Evolutionary conservation across 1,140 invertebrate genomes (phyloP).

Genomic region (Drosophila willistoni): DNA sequence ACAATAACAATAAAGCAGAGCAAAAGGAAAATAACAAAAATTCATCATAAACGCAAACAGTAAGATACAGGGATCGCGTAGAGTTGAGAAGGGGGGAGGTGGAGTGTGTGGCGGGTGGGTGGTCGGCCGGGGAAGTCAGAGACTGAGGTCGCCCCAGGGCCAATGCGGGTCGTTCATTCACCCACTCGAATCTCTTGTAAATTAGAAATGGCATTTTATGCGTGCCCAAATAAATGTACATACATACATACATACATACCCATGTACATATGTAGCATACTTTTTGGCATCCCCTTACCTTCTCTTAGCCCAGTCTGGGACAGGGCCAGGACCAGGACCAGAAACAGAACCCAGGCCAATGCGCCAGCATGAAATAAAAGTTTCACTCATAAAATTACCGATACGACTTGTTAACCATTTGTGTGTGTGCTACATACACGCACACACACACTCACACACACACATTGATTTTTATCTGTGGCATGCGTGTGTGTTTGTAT

Average conservation of each 20-base stretch:
- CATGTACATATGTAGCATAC: constrained; percentile 36
- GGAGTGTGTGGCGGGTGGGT: not conserved
- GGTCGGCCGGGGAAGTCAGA: not conserved
- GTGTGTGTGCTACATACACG: constrained; percentile 31
- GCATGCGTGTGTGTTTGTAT: not conserved
- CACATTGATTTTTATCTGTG: constrained; percentile 44
- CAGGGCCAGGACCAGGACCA: not conserved
- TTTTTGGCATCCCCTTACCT: constrained; percentile 31
- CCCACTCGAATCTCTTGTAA: constrained; percentile 55
- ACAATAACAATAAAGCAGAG: constrained; percentile 56
- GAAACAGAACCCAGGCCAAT: not conserved
- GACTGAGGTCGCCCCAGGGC: constrained; percentile 3
- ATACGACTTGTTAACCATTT: constrained; percentile 77
- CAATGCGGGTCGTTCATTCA: constrained; percentile 8
- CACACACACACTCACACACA: constrained; percentile 25
- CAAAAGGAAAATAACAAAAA: constrained; percentile 55
- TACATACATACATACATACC: constrained; percentile 17
- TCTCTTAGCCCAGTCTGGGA: not conserved
- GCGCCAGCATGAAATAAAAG: constrained; percentile 47
- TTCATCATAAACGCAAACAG: constrained; percentile 52
- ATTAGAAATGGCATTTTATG: constrained; percentile 76
- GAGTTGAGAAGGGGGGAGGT: not conserved
- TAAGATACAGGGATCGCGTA: not conserved
- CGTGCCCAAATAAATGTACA: constrained; percentile 69
- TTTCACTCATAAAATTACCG: constrained; percentile 68